Evolutionary conservation across 2,113 vertebrate species (phyloP).

Genomic region (Murina feae): DNA sequence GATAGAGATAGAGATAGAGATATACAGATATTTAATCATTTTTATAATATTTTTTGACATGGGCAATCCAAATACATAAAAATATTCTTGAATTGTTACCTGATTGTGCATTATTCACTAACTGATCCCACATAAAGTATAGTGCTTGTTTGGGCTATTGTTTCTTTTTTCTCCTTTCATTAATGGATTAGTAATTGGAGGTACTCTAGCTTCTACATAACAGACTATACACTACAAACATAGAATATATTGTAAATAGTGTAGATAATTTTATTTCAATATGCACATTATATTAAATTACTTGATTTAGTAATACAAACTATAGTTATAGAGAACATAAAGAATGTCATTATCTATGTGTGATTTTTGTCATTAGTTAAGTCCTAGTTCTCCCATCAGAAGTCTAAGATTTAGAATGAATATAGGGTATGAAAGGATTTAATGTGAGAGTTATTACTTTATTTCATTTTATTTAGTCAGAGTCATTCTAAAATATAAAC

Average conservation of each 20-base stretch:
- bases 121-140: not conserved
- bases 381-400: not conserved
- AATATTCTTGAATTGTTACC: not conserved
- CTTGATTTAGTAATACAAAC: not conserved
- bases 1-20: no score
- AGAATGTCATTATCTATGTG: not conserved
- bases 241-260: not conserved
- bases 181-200: not conserved
- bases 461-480: not conserved
- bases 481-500: not conserved
- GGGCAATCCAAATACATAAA: not conserved
- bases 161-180: not conserved
- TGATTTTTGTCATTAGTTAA: not conserved
- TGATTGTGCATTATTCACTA: not conserved
- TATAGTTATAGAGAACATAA: not conserved
- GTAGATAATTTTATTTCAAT: not conserved
- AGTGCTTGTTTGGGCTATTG: not conserved
- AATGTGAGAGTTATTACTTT: not conserved
- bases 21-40: not conserved
- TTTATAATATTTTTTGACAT: not conserved
- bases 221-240: not conserved
- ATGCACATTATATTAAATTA: not conserved
- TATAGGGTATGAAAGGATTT: not conserved
- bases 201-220: not conserved
- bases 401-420: not conserved